These are phyloP conservation scores for Dasysyrphus tricinctus DNA, from an alignment of 2,888 invertebrate species.

Conservation along the genomic window DNA sequence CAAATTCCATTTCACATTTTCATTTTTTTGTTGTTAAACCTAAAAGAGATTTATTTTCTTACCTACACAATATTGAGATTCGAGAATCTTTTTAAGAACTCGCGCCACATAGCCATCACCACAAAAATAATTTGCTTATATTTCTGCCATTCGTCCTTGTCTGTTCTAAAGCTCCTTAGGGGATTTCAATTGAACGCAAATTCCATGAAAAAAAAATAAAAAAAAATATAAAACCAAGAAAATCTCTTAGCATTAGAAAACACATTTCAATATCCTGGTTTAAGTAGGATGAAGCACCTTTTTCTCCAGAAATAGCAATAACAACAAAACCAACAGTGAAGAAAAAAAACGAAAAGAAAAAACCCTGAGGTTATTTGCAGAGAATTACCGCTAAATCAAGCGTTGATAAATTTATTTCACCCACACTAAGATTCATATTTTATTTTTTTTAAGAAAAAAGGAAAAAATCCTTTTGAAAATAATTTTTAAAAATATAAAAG, in stretches of 20 bases:
- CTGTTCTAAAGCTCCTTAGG: slow-evolving; percentile 72
- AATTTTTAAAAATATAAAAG: slow-evolving; percentile 30
- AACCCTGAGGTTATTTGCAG: slow-evolving; percentile 78
- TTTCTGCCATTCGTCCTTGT: slow-evolving; percentile 56
- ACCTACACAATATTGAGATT: slow-evolving; percentile 48
- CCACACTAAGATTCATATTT: slow-evolving; percentile 34
- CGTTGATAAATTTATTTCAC: slow-evolving; percentile 53
- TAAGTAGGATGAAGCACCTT: slow-evolving; percentile 49
- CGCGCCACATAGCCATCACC: slow-evolving; percentile 35
- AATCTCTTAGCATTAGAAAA: slow-evolving; percentile 68
- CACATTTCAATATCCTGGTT: slow-evolving; percentile 65
- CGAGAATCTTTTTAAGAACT: slow-evolving; percentile 64
- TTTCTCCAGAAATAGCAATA: slow-evolving; percentile 26
- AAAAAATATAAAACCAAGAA: slow-evolving; percentile 34
- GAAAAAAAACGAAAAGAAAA: slow-evolving; percentile 15
- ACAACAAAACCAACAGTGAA: neutral
- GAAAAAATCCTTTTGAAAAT: slow-evolving; percentile 57
- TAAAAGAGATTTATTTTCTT: slow-evolving; percentile 42
- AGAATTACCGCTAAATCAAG: slow-evolving; percentile 73
- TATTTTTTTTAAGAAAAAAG: slow-evolving; percentile 26
- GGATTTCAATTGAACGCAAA: slow-evolving; percentile 73
- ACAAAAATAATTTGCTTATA: slow-evolving; percentile 62
- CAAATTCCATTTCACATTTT: slow-evolving; percentile 55
- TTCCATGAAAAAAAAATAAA: slow-evolving; percentile 49
- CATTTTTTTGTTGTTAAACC: slow-evolving; percentile 53